Percentiles rank a stretch among this genome's conserved stretches.
phyloP scores from a whole-genome alignment of 2,113 vertebrate species.

The Trematomus loennbergii region DNA sequence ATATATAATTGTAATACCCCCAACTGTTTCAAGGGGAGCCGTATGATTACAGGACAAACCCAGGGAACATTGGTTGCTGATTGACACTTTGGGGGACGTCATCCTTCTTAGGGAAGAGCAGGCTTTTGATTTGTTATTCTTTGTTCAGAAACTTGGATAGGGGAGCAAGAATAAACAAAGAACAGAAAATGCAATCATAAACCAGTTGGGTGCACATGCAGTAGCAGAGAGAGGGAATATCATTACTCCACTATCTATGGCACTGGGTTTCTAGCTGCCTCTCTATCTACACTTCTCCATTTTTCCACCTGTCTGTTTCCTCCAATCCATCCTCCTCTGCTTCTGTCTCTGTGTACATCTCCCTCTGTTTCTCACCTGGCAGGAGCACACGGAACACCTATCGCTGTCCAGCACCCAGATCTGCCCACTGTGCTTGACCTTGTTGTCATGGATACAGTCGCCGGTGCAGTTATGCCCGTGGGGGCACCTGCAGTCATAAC shows the following conservation, averaged over 20 bases:
- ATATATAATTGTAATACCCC: slow-evolving; percentile 18
- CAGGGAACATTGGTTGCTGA: slow-evolving; percentile 51
- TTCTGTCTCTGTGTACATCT: slow-evolving; percentile 1
- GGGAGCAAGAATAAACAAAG: slow-evolving; percentile 20
- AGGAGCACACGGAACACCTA: slow-evolving; percentile 96
- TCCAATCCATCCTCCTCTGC: not conserved
- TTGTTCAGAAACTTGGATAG: slow-evolving; percentile 38
- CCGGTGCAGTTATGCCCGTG: slow-evolving; percentile 98
- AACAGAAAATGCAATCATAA: not conserved
- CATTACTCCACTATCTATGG: not conserved
- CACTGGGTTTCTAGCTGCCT: not conserved
- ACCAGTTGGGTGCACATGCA: slow-evolving; percentile 3
- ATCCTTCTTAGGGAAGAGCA: slow-evolving; percentile 21
- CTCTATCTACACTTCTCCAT: not conserved
- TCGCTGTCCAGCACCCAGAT: slow-evolving; percentile 98
- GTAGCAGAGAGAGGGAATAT: not conserved
- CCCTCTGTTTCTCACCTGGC: slow-evolving; percentile 85
- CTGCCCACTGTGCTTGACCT: slow-evolving; percentile 96
- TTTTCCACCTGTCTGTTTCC: slow-evolving; percentile 10
- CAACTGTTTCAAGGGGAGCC: slow-evolving; percentile 18
- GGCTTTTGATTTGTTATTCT: slow-evolving; percentile 35
- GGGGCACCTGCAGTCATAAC: slow-evolving; percentile 98
- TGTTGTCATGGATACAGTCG: slow-evolving; percentile 94
- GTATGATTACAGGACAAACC: slow-evolving; percentile 8
- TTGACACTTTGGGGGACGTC: slow-evolving; percentile 34